Evolutionary conservation across 1,140 invertebrate species (phyloP).

Genomic region (Calliphora vicina): DNA sequence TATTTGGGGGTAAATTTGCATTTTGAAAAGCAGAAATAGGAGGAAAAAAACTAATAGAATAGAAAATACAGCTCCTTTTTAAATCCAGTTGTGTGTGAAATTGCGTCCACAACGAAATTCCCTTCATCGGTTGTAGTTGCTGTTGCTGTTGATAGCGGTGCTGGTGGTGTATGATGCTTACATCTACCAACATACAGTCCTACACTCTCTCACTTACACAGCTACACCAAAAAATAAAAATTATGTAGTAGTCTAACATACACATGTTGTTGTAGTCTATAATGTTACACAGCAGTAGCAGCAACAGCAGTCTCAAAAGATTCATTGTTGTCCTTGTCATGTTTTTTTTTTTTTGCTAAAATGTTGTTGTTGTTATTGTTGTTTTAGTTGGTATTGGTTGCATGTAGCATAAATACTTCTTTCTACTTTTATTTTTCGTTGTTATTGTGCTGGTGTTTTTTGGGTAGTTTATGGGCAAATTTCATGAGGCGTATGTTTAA

Average conservation of each 20-base stretch:
- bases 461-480: background rate
- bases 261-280: background rate
- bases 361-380: background rate
- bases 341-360: background rate
- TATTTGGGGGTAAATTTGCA: background rate
- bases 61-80: background rate
- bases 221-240: too few species aligned
- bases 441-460: background rate
- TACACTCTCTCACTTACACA: too few species aligned
- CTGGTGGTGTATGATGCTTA: background rate
- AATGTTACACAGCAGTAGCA: background rate
- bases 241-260: background rate
- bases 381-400: background rate
- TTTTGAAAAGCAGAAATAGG: background rate
- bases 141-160: background rate
- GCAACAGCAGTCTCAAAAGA: background rate
- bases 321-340: slow-evolving; percentile 9
- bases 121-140: background rate
- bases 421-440: background rate
- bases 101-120: background rate
- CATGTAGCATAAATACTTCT: too few species aligned
- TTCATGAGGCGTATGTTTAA: slow-evolving; percentile 9
- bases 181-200: background rate
- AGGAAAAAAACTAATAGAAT: background rate
- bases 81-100: slow-evolving; percentile 12